Base-by-base conservation (phyloP, 2,797 vertebrate species). In the Pseudomugil tenellus region DNA sequence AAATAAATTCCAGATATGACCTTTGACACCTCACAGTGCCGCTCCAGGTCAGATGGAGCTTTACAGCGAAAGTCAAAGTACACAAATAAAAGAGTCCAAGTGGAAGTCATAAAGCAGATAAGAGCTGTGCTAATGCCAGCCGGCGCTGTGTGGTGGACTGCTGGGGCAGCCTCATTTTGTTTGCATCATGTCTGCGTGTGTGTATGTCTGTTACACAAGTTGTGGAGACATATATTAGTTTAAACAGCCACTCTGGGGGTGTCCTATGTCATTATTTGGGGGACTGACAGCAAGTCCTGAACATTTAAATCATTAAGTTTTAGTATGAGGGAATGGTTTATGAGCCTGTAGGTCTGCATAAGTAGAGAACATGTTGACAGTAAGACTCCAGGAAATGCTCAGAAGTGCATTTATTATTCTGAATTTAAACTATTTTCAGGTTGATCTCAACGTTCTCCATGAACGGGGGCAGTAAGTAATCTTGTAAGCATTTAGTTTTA, bases 1-100 rank as follows among this genome's bases (percentile, higher is more conserved):
- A 79, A 86, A 87, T 87, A 74, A 78, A 82, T 46, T 83, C 84
- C 73, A 83, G 84, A 72, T 89, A 82, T 79, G 85, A 83, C 87
- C 85, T 89, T 87, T 84, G 77, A 86, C 85, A 17, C 66, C 0
- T 9, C 13, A 2, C 46, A 7, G 74, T 53, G 57, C 69, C 64
- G 63, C 72, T 31, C 53, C 48, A 6, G 76, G 84, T 91, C 84
- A 87, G 74, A 81, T 67, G 5, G 58, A 66, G 73, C 79, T 86
- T 84, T 84, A 87, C 84, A 83, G 85, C 72, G 70, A 89, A 91
- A 91, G 89, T 92, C 91, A 90, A 92, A 92, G 91, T 92, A 88
- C 90, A 87, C 87, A 90, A 91, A 89, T 91, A 87, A 88, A 86
- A 21, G 26, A 79, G 75, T 54, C 41, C 53, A 85, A 84, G 88